Percentiles rank a stretch among this genome's conserved stretches.
Conservation (phyloP, 1,140 invertebrate genomes). For the Euura saliciscinereae region DNA sequence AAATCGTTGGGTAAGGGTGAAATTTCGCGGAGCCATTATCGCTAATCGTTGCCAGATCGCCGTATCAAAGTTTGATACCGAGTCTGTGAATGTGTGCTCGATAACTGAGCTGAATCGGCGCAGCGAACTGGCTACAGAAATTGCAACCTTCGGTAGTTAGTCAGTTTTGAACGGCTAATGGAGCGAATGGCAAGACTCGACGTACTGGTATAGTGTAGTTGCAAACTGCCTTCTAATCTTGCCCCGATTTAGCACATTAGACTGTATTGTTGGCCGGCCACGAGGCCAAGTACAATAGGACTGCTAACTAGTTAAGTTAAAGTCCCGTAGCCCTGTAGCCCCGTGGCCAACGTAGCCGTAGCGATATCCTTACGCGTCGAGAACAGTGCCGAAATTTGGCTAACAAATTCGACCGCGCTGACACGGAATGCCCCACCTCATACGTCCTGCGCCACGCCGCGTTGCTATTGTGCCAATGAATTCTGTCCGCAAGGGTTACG, state of each 20-base stretch:
- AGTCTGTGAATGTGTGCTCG: neutral
- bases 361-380: constrained; percentile 3
- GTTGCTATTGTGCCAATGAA: constrained; percentile 5
- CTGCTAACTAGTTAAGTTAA: constrained; percentile 7
- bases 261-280: constrained; percentile 4
- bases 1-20: neutral
- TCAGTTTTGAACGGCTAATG: neutral
- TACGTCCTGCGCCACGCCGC: neutral
- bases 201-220: neutral
- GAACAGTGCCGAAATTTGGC: neutral
- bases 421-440: neutral
- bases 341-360: neutral
- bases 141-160: constrained; percentile 1
- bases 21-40: no score
- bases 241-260: neutral
- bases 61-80: no score
- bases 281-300: neutral
- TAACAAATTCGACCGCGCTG: neutral
- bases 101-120: neutral
- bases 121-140: neutral
- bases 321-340: neutral
- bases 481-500: constrained; percentile 2
- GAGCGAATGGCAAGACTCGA: neutral
- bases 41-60: no score
- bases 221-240: neutral